Percentiles rank a stretch among this genome's conserved stretches.
phyloP scores from a whole-genome alignment of 2,888 invertebrate genomes.

The Gasteruption jaculator region DNA sequence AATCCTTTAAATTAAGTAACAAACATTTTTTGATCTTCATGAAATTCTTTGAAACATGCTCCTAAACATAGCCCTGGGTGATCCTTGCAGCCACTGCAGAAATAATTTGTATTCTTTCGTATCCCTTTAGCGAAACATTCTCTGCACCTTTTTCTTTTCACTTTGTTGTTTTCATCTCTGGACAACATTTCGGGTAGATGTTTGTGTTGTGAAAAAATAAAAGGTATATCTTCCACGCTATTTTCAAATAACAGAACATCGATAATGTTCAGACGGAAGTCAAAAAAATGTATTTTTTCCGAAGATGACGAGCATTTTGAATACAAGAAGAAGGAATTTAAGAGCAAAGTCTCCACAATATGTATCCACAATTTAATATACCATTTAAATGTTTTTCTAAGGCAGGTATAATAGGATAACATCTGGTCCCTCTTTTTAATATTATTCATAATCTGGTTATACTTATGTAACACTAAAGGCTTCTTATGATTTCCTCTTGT shows the following conservation, averaged over 20 bases:
- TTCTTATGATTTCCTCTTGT: not conserved
- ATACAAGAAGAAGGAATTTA: too few relatives aligned
- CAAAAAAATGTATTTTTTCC: too few relatives aligned
- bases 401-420: slow-evolving; percentile 9
- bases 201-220: slow-evolving; percentile 8
- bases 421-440: slow-evolving; percentile 3
- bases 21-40: too few relatives aligned
- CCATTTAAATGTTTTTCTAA: slow-evolving; percentile 13
- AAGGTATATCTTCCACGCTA: too few relatives aligned
- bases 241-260: too few relatives aligned
- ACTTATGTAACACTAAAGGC: slow-evolving; percentile 4
- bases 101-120: slow-evolving; percentile 13
- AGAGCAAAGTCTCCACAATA: too few relatives aligned
- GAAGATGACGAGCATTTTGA: too few relatives aligned
- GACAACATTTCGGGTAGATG: slow-evolving; percentile 14
- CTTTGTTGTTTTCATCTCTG: slow-evolving; percentile 5
- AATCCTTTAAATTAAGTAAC: too few relatives aligned
- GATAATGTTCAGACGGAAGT: too few relatives aligned
- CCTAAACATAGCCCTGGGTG: slow-evolving; percentile 15
- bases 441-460: slow-evolving; percentile 2
- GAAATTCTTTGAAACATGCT: slow-evolving; percentile 12
- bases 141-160: slow-evolving; percentile 13
- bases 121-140: slow-evolving; percentile 5
- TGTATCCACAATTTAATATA: slow-evolving; percentile 15
- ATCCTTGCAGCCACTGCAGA: slow-evolving; percentile 7